Conservation (phyloP, 2,888 invertebrate species). For the Melipona bicolor region DNA sequence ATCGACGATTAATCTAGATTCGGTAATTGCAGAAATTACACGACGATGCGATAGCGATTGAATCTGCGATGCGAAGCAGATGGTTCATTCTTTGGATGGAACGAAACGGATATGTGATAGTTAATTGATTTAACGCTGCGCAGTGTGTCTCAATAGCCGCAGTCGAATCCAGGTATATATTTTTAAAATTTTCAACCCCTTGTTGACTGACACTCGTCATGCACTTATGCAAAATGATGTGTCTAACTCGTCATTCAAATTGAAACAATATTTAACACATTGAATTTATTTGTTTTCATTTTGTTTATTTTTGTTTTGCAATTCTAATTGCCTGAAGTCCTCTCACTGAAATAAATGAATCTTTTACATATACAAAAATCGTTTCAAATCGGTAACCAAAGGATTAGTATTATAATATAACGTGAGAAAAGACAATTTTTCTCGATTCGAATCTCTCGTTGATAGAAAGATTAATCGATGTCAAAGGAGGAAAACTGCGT, state of each 20-base stretch:
- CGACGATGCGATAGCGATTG: slow-evolving; percentile 19
- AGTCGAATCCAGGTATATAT: too few species aligned
- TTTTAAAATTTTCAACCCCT: background rate
- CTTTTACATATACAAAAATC: too few species aligned
- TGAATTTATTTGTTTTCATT: too few species aligned
- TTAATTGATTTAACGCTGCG: slow-evolving; percentile 8
- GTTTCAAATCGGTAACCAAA: too few species aligned
- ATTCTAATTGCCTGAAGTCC: too few species aligned
- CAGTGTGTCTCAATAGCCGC: too few species aligned
- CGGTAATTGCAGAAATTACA: slow-evolving; percentile 22
- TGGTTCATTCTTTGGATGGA: background rate
- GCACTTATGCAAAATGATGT: too few species aligned
- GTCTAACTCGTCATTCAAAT: too few species aligned
- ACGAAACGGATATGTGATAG: background rate
- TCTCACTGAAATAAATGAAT: background rate
- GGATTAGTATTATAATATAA: background rate
- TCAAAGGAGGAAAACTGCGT: background rate
- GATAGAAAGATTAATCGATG: slow-evolving; percentile 24
- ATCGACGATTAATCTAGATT: slow-evolving; percentile 17
- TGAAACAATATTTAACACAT: too few species aligned
- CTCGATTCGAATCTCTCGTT: background rate
- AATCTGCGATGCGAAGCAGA: slow-evolving; percentile 30
- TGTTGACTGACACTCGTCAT: too few species aligned
- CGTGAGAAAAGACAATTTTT: rapidly evolving
- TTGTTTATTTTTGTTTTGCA: too few species aligned